Base-by-base conservation (phyloP, 2,113 vertebrate species). In the Phalacrocorax pelagicus region DNA sequence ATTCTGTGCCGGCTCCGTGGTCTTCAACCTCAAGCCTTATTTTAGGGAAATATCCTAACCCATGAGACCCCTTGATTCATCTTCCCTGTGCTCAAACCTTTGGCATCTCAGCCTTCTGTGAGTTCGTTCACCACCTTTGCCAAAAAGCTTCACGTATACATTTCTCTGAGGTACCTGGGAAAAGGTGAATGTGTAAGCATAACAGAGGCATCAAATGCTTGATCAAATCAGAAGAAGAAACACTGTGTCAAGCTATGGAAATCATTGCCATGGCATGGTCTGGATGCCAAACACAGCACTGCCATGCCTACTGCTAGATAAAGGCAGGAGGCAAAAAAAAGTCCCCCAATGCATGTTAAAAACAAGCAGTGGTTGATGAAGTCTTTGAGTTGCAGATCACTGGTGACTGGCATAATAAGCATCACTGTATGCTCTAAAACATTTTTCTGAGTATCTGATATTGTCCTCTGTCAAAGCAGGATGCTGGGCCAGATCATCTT, bases 321-420 rank as follows among this genome's bases (percentile, higher is more conserved):
- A 57, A 52, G 15, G 40, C 24, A 63, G 36, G 27, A 61, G 12
- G 32, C 9, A 47, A 86, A 82, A 88, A 26, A 0, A 8, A 27
- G 27, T n/a, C 34, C 10, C 12, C 6, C 10, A n/a, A 32, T 0
- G 4, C 1, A 0, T 12, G 5, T 32, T 57, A 65, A 77, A 82
- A 82, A 40, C 10, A 66, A 90, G 11, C 6, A 30, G 15, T 44
- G 40, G 11, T 11, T 82, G 44, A 54, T n/a, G 23, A 85, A 72
- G 9, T 20, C 58, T 75, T 36, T 61, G 58, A 57, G 23, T 51
- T 61, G 23, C 10, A 75, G 38, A 58, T 52, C 40, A n/a, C 8
- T 49, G 17, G 26, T 55, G 6, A 63, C 0, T 59, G 32, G 9
- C 26, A 52, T 40, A 61, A 44, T 11, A 81, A 57, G 12, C 38